These are phyloP conservation scores for Peromyscus californicus DNA, from an alignment of 2,113 vertebrate genomes.

Conservation along the genomic window DNA sequence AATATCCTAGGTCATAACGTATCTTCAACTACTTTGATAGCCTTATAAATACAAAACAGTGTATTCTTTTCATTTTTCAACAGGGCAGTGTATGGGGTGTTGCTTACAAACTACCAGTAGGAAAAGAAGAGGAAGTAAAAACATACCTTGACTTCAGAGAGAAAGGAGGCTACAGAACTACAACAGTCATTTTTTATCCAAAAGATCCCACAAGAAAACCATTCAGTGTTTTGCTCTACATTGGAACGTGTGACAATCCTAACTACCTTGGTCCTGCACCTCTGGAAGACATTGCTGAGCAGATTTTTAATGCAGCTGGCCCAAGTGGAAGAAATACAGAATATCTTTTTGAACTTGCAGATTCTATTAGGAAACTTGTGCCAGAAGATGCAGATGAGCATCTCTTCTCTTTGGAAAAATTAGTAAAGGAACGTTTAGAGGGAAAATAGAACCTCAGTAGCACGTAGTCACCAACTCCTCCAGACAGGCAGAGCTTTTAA, in stretches of 20 bases:
- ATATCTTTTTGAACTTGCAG: constrained; percentile 96
- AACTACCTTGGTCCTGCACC: constrained; percentile 98
- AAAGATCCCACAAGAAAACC: constrained; percentile 89
- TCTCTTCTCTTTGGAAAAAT: constrained; percentile 95
- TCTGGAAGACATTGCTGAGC: constrained; percentile 95
- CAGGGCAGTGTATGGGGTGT: constrained; percentile 98
- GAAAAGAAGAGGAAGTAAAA: constrained; percentile 96
- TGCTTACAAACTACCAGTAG: constrained; percentile 95
- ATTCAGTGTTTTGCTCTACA: constrained; percentile 94
- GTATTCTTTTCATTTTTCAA: constrained; percentile 72
- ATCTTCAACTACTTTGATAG: constrained; percentile 41
- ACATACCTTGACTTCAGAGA: constrained; percentile 96
- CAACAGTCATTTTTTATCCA: constrained; percentile 92
- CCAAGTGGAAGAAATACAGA: constrained; percentile 96
- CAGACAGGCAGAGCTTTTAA: constrained; percentile 36
- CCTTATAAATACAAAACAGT: constrained; percentile 34
- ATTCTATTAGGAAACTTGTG: constrained; percentile 92
- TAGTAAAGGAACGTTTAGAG: constrained; percentile 92
- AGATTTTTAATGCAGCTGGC: constrained; percentile 93
- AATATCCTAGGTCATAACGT: constrained; percentile 46
- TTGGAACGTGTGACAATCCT: constrained; percentile 95
- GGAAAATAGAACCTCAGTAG: constrained; percentile 82
- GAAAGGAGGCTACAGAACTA: constrained; percentile 96
- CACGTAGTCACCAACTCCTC: constrained; percentile 63
- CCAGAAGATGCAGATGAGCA: constrained; percentile 96